Conservation (phyloP, 2,113 vertebrate genomes). For the Sminthopsis crassicaudata region DNA sequence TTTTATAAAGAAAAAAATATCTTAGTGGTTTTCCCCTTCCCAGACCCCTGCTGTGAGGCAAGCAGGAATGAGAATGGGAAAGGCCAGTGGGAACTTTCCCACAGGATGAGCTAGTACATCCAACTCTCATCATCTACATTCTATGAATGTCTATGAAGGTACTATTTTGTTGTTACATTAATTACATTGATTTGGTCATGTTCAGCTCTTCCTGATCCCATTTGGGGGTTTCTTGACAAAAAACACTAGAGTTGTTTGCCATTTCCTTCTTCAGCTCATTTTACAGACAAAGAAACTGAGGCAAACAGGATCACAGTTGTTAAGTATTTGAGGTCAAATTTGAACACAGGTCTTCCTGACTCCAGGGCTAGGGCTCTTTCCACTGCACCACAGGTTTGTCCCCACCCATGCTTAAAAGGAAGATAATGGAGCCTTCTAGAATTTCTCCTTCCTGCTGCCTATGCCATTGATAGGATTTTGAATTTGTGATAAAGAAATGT, state of each 20-base stretch:
- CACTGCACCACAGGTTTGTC: background rate
- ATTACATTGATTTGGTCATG: background rate
- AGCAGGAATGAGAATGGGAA: too few species aligned
- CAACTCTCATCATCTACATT: too few species aligned
- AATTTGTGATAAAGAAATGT: too few species aligned
- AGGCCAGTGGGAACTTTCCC: too few species aligned
- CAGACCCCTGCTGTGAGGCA: too few species aligned
- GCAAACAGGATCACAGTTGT: background rate
- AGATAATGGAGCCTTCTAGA: background rate
- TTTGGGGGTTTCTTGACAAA: background rate
- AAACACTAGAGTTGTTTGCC: background rate
- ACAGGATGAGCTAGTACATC: too few species aligned
- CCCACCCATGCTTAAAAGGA: background rate
- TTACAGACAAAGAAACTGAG: background rate
- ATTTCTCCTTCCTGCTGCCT: background rate
- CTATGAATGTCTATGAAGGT: too few species aligned
- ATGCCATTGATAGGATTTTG: too few species aligned
- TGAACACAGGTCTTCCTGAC: background rate
- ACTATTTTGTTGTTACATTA: background rate
- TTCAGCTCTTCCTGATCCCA: background rate
- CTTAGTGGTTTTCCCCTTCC: too few species aligned
- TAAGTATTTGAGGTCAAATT: background rate
- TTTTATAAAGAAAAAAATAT: too few species aligned
- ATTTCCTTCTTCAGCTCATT: background rate
- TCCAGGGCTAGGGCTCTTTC: background rate